Base-by-base conservation (phyloP, 2,113 vertebrate species). In the Oryzias melastigma region DNA sequence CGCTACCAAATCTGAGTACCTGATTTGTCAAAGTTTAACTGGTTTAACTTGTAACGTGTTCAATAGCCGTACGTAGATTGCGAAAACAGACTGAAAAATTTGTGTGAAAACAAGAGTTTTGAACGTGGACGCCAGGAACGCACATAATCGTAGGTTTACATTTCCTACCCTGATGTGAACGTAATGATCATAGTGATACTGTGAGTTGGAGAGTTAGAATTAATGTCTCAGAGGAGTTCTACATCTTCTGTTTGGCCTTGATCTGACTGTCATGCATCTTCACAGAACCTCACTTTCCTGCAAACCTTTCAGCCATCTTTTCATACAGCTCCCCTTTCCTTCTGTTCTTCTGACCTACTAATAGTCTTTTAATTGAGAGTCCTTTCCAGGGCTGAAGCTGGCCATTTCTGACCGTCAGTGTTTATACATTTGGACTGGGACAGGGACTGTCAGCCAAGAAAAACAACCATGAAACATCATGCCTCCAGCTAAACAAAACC, bases 401-500 rank as follows among this genome's bases (percentile, higher is more conserved):
- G 60, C 84, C 77, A 76, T 72, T 58, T 71, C 84, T 73, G 71
- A 80, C 75, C 54, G 64, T 83, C 71, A 71, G 80, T 88, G 81
- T 87, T 90, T 87, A 88, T 75, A 86, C 83, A 82, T 80, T 59
- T 71, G 81, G 81, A 81, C 75, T 73, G 81, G 85, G 85, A 85
- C 80, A 68, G 79, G 73, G 71, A 68, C 71, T 40, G 27, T 8
- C 48, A 71, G 87, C 85, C 89, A 89, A 90, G 74, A 62, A 83
- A 85, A 90, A 89, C 85, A 88, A 84, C 80, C 73, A 87, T 50
- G 80, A 87, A 84, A 87, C 84, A 87, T 86, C 81, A 74, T 78
- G 81, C 74, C 78, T 84, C 52, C 52, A 81, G 75, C 85, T 87
- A 87, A 84, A 90, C 82, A 87, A 73, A 81, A 71, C 63, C 52